Base-by-base conservation (phyloP, 2,888 invertebrate species). In the Crocallis elinguaria region DNA sequence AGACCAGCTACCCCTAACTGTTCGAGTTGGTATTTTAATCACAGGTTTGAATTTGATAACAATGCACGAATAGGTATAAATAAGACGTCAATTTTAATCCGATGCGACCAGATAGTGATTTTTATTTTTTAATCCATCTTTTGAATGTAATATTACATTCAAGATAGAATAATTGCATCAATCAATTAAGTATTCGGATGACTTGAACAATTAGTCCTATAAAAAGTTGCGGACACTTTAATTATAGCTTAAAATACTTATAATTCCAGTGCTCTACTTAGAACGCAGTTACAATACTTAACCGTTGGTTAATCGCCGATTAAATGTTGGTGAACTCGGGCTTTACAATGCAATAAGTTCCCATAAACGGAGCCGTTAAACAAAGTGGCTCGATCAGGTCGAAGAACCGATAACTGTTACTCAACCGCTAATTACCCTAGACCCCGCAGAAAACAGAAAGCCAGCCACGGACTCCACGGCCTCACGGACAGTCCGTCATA, bases 401-500 rank as follows among this genome's bases (percentile, higher is more conserved):
- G 67, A 67, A 75, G 67, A 76, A 71, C 79, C 86, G 81, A 87
- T 86, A 87, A 84, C 82, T 77, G 83, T 84, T 79, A 82, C 73
- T 81, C 72, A 67, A 66, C 77, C 80, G 52, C 49, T 83, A 84
- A 87, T 84, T 86, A 82, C 82, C 78, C 81, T 75, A 21, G 44
- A 38, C 36, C 23, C 44, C 42, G 25, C 51, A 49, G 52, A 54
- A 53, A 44, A 50, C n/a, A n/a, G n/a, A n/a, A n/a, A n/a, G n/a
- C n/a, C n/a, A n/a, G n/a, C n/a, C n/a, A n/a, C n/a, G 33, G 14
- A 8, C 5, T 68, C 66, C 69, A 62, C 58, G 68, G 75, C 69
- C 76, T 81, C 70, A 73, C 82, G 84, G 87, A 83, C 88, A 77
- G 88, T 89, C 88, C 89, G 84, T 89, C 90, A 86, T 90, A 90